A percentile compares a stretch with the other conserved stretches of the same genome.
These are phyloP conservation scores for Halictus rubicundus DNA, from an alignment of 1,140 invertebrate genomes.

Conservation along the genomic window DNA sequence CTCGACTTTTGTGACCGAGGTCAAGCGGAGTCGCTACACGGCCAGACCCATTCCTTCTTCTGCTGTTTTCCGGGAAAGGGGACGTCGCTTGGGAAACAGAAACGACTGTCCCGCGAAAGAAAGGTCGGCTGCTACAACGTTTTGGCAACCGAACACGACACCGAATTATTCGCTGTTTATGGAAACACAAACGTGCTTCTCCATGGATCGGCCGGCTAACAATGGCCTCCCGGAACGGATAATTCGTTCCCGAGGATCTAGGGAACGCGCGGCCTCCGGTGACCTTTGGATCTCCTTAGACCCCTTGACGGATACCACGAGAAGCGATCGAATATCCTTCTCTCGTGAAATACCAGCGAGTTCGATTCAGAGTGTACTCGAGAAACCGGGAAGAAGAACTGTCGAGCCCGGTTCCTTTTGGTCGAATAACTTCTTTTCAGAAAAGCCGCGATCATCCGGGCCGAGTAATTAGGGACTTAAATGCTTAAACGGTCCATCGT, in stretches of 20 bases:
- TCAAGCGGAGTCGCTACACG: neutral
- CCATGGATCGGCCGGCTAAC: slow-evolving; percentile 4
- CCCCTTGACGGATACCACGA: neutral
- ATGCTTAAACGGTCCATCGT: too few species aligned
- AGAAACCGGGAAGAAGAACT: too few species aligned
- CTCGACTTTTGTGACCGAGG: neutral
- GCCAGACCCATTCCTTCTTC: neutral
- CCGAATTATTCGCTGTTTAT: slow-evolving; percentile 43
- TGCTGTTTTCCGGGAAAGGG: neutral
- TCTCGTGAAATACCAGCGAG: slow-evolving; percentile 11
- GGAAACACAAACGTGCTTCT: slow-evolving; percentile 26
- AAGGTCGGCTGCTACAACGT: slow-evolving; percentile 8
- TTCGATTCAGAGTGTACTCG: neutral
- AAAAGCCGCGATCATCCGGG: neutral
- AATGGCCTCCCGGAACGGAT: slow-evolving; percentile 18
- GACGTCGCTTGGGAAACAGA: neutral
- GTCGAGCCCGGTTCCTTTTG: neutral
- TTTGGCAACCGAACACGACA: slow-evolving; percentile 1
- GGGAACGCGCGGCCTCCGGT: neutral
- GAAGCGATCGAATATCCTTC: slow-evolving; percentile 12
- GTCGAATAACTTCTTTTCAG: neutral
- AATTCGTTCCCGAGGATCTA: neutral
- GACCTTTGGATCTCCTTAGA: slow-evolving; percentile 20
- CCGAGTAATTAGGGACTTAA: neutral
- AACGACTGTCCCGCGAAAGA: neutral